Base-by-base conservation (phyloP, 1,140 invertebrate species). In the Aleiodes sp. region DNA sequence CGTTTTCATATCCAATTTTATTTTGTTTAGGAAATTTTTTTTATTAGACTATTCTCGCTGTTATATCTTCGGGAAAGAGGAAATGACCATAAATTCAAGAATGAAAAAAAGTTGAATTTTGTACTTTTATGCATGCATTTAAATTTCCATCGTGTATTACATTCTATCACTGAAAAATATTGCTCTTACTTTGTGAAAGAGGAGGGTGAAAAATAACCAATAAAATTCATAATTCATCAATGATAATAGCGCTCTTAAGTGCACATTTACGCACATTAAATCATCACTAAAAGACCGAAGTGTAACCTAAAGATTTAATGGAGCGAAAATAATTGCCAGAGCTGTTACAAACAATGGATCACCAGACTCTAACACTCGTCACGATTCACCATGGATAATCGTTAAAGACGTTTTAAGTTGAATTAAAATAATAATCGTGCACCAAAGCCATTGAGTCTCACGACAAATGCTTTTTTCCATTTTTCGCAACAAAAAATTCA, bases 351-450 rank as follows among this genome's bases (percentile, higher is more conserved):
- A 16, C 14, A 21, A 52, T 52, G 46, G 46, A 52, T 52, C 46
- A 52, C 21, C 46, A n/a, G n/a, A 12, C 19, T 52, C 26, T 52
- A 52, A 24, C 46, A 52, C 46, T 52, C 46, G 16, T 52, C 46
- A 52, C 46, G 46, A 52, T 52, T 52, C 26, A 52, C 19, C 19
- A 52, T 52, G 46, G 19, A 52, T 52, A 52, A 52, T 52, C 46
- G 46, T 52, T 52, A 24, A 52, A 21, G 46, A 52, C 26, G 21
- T 52, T 52, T n/a, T 52, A 52, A 52, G 19, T 21, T 6, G 28
- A 59, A 59, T 59, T 59, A 59, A 59, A 59, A 59, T 59, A 59
- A 59, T 59, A 59, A 59, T 59, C 56, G 56, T 59, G 56, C 56
- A 26, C 12, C 21, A 59, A 29, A 6, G 21, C 46, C n/a, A n/a